Conservation (phyloP, 2,888 invertebrate genomes). For the Halocaridina rubra region DNA sequence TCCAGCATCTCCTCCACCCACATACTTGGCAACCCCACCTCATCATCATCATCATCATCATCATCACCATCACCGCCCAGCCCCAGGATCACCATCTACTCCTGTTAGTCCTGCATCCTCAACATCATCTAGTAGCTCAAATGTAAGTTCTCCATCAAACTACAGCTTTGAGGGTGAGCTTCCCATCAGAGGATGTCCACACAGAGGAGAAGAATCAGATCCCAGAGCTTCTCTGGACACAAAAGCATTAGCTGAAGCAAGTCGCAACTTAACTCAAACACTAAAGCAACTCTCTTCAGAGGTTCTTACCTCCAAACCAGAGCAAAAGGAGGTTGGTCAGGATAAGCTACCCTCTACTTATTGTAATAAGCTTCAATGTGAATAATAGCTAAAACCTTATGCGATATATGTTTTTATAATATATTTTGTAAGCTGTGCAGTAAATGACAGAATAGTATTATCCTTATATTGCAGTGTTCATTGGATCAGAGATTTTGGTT, state of each 20-base stretch:
- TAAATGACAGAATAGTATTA: no score
- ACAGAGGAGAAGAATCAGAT: slow-evolving; percentile 55
- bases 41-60: slow-evolving; percentile 56
- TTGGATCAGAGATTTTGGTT: no score
- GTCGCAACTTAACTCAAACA: slow-evolving; percentile 90
- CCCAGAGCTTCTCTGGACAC: slow-evolving; percentile 72
- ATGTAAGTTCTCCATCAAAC: slow-evolving; percentile 53
- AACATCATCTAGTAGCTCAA: slow-evolving; percentile 44
- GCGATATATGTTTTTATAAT: no score
- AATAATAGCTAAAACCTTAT: no score
- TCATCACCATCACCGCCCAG: slow-evolving; percentile 48
- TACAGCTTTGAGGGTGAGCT: slow-evolving; percentile 66
- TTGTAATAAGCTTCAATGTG: no score
- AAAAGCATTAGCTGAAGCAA: slow-evolving; percentile 86
- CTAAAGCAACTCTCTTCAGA: slow-evolving; percentile 89
- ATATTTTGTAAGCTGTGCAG: no score
- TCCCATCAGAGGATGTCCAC: slow-evolving; percentile 65
- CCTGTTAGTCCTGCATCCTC: slow-evolving; percentile 49
- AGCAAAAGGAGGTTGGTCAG: slow-evolving; percentile 60
- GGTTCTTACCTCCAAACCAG: slow-evolving; percentile 76
- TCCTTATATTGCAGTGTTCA: no score
- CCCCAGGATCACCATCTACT: slow-evolving; percentile 39
- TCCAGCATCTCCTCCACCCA: slow-evolving; percentile 40
- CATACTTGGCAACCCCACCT: slow-evolving; percentile 46
- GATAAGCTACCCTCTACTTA: no score